Evolutionary conservation across 2,888 invertebrate species (phyloP), one percentile per base, ranked within the genome.

Genomic region (Ophioninae sp.): DNA sequence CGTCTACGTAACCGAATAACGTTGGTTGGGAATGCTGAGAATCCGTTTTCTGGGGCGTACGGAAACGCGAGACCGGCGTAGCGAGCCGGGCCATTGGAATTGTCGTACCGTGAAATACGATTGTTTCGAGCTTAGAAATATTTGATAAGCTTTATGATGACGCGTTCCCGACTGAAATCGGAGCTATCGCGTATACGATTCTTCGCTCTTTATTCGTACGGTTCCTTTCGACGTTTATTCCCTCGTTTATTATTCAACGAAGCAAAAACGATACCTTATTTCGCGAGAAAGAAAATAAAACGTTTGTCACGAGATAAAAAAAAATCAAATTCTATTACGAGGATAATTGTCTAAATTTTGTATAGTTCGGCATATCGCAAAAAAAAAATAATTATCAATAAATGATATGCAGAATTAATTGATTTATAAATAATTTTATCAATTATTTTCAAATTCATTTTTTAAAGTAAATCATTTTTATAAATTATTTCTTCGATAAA

Each of bases 141-240:
- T 79, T 79, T 67, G 73, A 79, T 74, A 73, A 73, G 73, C 67
- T 73, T 73, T 51, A 37, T 44, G 67, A 61, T 59, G 73, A 74
- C 79, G 44, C 23, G 73, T 73, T 58, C n/a, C 20, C 59, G n/a
- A 73, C 44, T 74, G 79, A 58, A 73, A 74, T 67, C 41, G 44
- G 51, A 79, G 44, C 59, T 73, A 41, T 68, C 72, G 59, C n/a
- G 67, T 61, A 59, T 67, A 37, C 73, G 20, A 61, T 79, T 79
- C 73, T 59, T 59, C 20, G 58, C 20, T 58, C 65, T 58, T 79
- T 67, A 44, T 79, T 58, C 39, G 20, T 51, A 17, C 23, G 37
- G 41, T 61, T 69, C 7, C n/a, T 2, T 30, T 17, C 44, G 23
- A 68, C 0, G 64, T 6, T n/a, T n/a, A 64, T n/a, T 37, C 7